These are phyloP conservation scores for Coracias cyanogaster DNA, from an alignment of 2,797 vertebrate species.

Conservation along the genomic window DNA sequence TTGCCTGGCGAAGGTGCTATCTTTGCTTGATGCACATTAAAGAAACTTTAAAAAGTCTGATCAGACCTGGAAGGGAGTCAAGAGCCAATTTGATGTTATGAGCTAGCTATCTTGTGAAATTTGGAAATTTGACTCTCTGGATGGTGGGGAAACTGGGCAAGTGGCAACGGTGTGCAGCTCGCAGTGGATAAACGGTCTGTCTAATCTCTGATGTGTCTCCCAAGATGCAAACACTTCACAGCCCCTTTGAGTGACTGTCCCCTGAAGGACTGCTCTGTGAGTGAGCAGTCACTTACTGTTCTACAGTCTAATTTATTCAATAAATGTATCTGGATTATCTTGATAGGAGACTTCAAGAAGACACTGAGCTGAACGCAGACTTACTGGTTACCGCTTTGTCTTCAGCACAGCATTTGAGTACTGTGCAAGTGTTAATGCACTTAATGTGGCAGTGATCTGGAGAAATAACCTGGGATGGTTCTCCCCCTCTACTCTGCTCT, in stretches of 20 bases:
- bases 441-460: not conserved
- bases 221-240: not conserved
- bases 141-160: not conserved
- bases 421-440: not conserved
- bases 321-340: not conserved
- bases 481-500: too few relatives aligned
- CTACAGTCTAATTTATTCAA: not conserved
- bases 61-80: not conserved
- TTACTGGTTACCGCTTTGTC: not conserved
- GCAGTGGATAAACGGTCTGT: not conserved
- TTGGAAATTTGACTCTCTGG: not conserved
- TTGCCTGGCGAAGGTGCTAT: not conserved
- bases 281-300: not conserved
- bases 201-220: not conserved
- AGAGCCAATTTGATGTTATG: not conserved
- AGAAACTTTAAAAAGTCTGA: not conserved
- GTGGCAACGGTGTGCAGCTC: not conserved
- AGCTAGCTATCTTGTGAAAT: not conserved
- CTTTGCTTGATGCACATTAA: not conserved
- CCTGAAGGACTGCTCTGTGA: not conserved
- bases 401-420: not conserved
- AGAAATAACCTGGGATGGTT: not conserved
- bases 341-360: not conserved
- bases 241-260: not conserved
- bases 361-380: not conserved